These are phyloP conservation scores for Penaeus vannamei DNA, from an alignment of 1,140 invertebrate species.

Conservation along the genomic window DNA sequence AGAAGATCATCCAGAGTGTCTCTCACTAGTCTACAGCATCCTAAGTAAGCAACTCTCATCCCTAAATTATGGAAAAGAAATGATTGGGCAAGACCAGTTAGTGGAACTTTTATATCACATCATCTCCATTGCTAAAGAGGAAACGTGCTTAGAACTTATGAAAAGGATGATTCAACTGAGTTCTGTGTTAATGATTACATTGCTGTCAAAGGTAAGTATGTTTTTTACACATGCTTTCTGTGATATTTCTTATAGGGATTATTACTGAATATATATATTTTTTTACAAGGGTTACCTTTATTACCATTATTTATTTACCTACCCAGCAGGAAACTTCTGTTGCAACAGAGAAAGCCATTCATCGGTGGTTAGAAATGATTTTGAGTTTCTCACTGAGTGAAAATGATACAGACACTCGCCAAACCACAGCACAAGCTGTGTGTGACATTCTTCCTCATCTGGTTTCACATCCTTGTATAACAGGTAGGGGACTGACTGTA, in stretches of 20 bases:
- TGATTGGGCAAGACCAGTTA: background rate
- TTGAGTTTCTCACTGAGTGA: constrained; percentile 24
- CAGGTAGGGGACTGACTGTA: constrained; percentile 18
- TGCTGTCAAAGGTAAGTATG: too few species aligned
- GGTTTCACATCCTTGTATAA: constrained; percentile 28
- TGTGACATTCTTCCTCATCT: constrained; percentile 10
- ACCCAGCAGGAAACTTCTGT: constrained; percentile 4
- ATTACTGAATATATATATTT: too few species aligned
- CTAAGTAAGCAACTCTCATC: constrained; percentile 6
- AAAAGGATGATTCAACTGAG: too few species aligned
- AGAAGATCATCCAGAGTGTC: constrained; percentile 37
- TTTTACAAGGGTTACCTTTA: constrained; percentile 13
- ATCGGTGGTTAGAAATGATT: constrained; percentile 36
- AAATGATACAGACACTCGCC: background rate
- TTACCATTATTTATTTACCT: background rate
- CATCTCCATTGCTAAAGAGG: too few species aligned
- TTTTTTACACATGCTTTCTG: too few species aligned
- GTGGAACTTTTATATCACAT: background rate
- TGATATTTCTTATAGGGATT: too few species aligned
- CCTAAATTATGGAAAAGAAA: background rate
- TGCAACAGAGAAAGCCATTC: background rate
- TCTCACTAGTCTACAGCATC: constrained; percentile 33
- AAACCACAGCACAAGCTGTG: constrained; percentile 33
- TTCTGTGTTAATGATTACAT: too few species aligned
- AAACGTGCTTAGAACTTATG: too few species aligned